phyloP scores from a whole-genome alignment of 53 echinoderm and acorn worm species.

The Antedon mediterranea region DNA sequence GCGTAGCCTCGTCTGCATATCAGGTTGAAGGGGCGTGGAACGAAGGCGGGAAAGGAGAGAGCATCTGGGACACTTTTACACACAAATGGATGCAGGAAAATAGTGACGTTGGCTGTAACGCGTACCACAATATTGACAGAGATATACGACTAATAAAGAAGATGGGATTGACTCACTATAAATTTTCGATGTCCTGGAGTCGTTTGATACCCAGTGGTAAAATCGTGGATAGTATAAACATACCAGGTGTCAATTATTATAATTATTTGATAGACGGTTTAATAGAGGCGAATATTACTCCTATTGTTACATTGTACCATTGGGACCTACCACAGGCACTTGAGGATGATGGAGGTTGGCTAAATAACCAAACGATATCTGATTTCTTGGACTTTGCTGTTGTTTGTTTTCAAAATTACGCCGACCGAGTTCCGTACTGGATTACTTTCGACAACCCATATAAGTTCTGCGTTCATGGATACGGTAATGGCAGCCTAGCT shows the following conservation, averaged over 20 bases:
- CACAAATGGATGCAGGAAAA: neutral
- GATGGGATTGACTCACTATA: neutral
- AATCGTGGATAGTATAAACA: neutral
- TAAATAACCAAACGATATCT: neutral
- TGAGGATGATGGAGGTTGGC: neutral
- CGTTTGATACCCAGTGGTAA: neutral
- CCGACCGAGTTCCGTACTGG: neutral
- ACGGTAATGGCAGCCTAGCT: neutral
- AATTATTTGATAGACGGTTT: neutral
- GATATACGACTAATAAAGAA: neutral
- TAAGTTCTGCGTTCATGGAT: neutral
- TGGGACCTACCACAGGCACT: conserved; percentile 5
- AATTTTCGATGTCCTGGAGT: neutral
- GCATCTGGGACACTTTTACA: conserved; percentile 1
- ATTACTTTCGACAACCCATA: conserved; percentile 1
- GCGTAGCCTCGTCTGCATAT: conserved; percentile 3
- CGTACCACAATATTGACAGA: neutral
- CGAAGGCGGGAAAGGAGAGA: neutral
- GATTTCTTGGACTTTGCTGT: neutral
- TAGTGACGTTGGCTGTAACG: neutral
- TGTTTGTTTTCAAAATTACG: neutral
- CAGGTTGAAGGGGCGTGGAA: conserved; percentile 7
- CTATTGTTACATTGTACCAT: neutral
- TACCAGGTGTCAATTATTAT: neutral
- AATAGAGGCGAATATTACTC: neutral